Base-by-base conservation (phyloP, 2,797 vertebrate species). In the Poecilia velifera region DNA sequence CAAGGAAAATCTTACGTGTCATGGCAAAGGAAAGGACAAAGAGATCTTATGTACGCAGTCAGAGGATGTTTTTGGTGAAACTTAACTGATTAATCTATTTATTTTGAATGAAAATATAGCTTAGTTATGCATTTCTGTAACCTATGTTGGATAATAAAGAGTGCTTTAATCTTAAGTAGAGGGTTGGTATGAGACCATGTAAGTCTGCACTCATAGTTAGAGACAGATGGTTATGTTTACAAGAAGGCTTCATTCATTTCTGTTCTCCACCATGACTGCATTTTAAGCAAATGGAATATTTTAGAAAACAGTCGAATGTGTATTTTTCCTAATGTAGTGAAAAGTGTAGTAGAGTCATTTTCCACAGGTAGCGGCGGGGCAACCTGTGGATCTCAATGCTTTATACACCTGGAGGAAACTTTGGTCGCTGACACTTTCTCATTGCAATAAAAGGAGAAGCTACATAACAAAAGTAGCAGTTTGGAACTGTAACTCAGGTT, bases 71-170 rank as follows among this genome's bases (percentile, higher is more conserved):
- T 73, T 7, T 31, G 1, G 46, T 3, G 5, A 72, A 55, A 49
- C 72, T 77, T n/a, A 6, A 43, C 31, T 62, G 31, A 70, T 70
- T 53, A 0, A 36, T 39, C 1, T 3, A 6, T 72, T 84, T 6
- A 66, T 75, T 66, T 74, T 74, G 31, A 39, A 73, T 74, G n/a
- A 39, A 68, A 41, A 66, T 25, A 13, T 20, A 49, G 10, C 28
- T 47, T 0, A 76, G n/a, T 5, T n/a, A n/a, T 6, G 47, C 16
- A 70, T 28, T 68, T 18, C 18, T 77, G 28, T 43, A 64, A 45
- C 36, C 36, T 20, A 4, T 22, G 16, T 12, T 12, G 34, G 41
- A 64, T 10, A 34, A 39, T 2, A 51, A 28, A 36, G 78, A 22
- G 14, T 74, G 34, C 39, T 49, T 57, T 34, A 73, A 76, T 62